Evolutionary conservation across 2,888 invertebrate genomes (phyloP).

Genomic region (Thera britannica): DNA sequence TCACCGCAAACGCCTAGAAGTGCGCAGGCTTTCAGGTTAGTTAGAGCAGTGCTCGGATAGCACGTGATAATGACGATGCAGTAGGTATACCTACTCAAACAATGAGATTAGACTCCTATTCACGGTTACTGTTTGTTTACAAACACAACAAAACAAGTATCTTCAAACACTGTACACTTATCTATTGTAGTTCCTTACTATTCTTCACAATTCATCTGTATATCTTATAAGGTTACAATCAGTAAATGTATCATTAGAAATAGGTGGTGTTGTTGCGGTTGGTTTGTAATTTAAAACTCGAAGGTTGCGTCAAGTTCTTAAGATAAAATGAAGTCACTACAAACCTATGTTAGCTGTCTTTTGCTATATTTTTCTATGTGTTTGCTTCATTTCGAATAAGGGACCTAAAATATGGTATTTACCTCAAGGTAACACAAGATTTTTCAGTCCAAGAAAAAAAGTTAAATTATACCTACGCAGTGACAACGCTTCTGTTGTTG

Average conservation of each 20-base stretch:
- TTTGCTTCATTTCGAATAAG: not conserved
- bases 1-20: no score
- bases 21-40: not conserved
- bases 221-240: conserved; percentile 6
- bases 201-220: conserved; percentile 20
- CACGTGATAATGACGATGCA: conserved; percentile 68
- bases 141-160: conserved; percentile 41
- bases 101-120: conserved; percentile 57
- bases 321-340: not conserved
- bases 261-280: conserved; percentile 12
- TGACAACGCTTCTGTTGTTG: no score
- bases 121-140: conserved; percentile 44
- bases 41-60: conserved; percentile 22
- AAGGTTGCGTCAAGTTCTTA: conserved; percentile 13
- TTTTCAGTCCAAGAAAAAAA: no score
- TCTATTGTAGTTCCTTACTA: conserved; percentile 30
- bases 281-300: conserved; percentile 17
- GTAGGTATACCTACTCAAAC: conserved; percentile 57
- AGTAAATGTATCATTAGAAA: conserved; percentile 4
- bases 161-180: conserved; percentile 18
- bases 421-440: no score
- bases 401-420: not conserved
- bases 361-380: not conserved
- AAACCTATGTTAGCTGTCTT: not conserved
- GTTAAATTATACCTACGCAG: no score